A percentile compares a stretch with the other conserved stretches of the same genome.
phyloP scores from a whole-genome alignment of 2,113 vertebrate species.

The Ploceus nigricollis region DNA sequence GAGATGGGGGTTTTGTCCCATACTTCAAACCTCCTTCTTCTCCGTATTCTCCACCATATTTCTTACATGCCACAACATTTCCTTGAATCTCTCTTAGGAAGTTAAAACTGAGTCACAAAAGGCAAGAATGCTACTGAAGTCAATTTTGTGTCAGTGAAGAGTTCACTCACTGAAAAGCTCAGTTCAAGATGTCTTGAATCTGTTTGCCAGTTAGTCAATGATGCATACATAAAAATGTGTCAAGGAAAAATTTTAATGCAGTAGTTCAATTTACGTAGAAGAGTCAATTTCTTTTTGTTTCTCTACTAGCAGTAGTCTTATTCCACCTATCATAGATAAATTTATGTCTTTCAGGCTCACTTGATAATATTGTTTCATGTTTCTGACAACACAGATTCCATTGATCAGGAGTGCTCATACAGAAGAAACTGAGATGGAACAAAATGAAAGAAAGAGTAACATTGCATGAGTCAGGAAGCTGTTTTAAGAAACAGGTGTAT shows the following conservation, averaged over 20 bases:
- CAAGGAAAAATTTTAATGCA: not conserved
- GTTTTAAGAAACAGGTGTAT: not conserved
- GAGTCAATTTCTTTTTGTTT: not conserved
- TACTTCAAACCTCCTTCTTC: not conserved
- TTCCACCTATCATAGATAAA: not conserved
- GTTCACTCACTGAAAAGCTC: not conserved
- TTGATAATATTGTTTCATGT: not conserved
- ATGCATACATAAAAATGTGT: not conserved
- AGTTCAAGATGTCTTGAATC: not conserved
- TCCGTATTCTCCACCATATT: not conserved
- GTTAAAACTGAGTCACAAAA: not conserved
- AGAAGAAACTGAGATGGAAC: not conserved
- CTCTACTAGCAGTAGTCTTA: not conserved
- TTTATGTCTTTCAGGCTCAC: not conserved
- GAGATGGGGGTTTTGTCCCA: rapidly evolving
- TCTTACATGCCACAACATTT: not conserved
- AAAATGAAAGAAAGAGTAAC: not conserved
- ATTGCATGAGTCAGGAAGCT: not conserved
- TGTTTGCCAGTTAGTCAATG: not conserved
- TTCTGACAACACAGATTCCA: not conserved
- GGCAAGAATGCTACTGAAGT: not conserved
- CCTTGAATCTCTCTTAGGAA: not conserved
- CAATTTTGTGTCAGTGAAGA: not conserved
- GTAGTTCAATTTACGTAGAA: not conserved
- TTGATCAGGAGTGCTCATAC: not conserved